These are phyloP conservation scores for Danaus melanippus DNA, from an alignment of 1,140 invertebrate species.

Conservation along the genomic window DNA sequence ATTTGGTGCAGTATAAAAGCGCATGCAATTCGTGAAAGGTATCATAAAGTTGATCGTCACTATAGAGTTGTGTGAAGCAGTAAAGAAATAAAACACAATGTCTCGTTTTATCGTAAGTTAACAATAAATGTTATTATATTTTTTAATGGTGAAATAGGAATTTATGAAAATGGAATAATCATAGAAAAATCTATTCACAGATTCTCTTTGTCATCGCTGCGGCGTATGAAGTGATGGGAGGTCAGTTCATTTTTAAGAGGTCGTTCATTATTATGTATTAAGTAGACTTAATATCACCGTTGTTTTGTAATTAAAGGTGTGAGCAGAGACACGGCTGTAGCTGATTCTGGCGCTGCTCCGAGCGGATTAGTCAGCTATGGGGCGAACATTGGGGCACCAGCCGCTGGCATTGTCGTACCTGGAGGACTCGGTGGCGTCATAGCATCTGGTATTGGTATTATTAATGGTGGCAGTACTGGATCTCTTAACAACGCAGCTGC, in stretches of 20 bases:
- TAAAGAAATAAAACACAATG: slow-evolving; percentile 10
- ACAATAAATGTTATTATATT: too few species aligned
- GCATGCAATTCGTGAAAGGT: slow-evolving; percentile 8
- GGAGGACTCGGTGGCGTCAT: not conserved
- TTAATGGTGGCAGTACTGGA: slow-evolving; percentile 26
- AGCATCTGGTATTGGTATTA: slow-evolving; percentile 19
- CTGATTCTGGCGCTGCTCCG: slow-evolving; percentile 35
- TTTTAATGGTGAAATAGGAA: too few species aligned
- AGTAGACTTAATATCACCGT: not conserved
- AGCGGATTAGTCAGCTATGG: slow-evolving; percentile 22
- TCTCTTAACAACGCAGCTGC: slow-evolving; percentile 54
- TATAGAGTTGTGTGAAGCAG: not conserved
- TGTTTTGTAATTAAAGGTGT: slow-evolving; percentile 22
- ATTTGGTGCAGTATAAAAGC: slow-evolving; percentile 21
- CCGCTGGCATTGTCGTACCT: too few species aligned
- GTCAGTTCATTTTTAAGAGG: slow-evolving; percentile 10
- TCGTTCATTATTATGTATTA: slow-evolving; percentile 1
- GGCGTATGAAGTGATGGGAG: slow-evolving; percentile 19
- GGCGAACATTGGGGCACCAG: slow-evolving; percentile 20
- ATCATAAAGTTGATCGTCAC: slow-evolving; percentile 7
- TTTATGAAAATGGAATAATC: too few species aligned
- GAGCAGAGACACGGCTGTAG: slow-evolving; percentile 28
- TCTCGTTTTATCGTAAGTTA: slow-evolving; percentile 18
- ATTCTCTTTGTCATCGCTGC: slow-evolving; percentile 21
- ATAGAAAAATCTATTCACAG: slow-evolving; percentile 8